Conservation (phyloP, 1,140 invertebrate species). For the Drosophila bocqueti region DNA sequence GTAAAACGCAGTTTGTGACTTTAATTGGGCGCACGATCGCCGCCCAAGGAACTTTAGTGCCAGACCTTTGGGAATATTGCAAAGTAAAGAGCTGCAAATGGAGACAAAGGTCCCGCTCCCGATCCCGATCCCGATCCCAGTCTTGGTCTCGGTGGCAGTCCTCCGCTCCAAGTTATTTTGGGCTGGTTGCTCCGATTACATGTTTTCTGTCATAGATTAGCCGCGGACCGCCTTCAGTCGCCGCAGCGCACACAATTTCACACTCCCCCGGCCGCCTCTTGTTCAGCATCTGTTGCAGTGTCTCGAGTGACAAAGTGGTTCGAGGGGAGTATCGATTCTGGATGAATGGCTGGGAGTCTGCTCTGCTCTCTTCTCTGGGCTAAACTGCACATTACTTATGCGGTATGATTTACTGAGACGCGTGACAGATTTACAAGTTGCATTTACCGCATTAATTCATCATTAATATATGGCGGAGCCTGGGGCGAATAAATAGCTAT, state of each 20-base stretch:
- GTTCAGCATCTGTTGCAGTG: constrained; percentile 72
- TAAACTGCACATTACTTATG: constrained; percentile 80
- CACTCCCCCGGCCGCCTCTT: constrained; percentile 50
- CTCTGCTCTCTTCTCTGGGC: constrained; percentile 16
- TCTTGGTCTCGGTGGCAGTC: constrained; percentile 25
- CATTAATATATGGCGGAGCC: constrained; percentile 55
- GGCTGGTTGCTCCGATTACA: constrained; percentile 63
- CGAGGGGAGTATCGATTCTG: constrained; percentile 23
- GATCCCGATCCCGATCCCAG: constrained; percentile 18
- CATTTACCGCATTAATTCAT: constrained; percentile 79
- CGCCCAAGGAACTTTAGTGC: constrained; percentile 56
- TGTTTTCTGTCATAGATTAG: constrained; percentile 83
- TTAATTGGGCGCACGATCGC: constrained; percentile 71
- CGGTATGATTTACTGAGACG: constrained; percentile 78
- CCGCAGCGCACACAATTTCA: constrained; percentile 71
- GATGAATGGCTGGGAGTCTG: constrained; percentile 22
- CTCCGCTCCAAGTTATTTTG: constrained; percentile 57
- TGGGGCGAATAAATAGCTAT: background rate
- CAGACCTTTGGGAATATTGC: constrained; percentile 61
- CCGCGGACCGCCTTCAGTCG: constrained; percentile 56
- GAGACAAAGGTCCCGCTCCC: constrained; percentile 49
- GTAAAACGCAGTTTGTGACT: constrained; percentile 63
- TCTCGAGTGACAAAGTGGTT: constrained; percentile 58
- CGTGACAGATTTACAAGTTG: constrained; percentile 83
- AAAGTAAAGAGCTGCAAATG: constrained; percentile 58